These are phyloP conservation scores for Cryptoprocta ferox DNA, from an alignment of 2,797 vertebrate species.

Conservation along the genomic window DNA sequence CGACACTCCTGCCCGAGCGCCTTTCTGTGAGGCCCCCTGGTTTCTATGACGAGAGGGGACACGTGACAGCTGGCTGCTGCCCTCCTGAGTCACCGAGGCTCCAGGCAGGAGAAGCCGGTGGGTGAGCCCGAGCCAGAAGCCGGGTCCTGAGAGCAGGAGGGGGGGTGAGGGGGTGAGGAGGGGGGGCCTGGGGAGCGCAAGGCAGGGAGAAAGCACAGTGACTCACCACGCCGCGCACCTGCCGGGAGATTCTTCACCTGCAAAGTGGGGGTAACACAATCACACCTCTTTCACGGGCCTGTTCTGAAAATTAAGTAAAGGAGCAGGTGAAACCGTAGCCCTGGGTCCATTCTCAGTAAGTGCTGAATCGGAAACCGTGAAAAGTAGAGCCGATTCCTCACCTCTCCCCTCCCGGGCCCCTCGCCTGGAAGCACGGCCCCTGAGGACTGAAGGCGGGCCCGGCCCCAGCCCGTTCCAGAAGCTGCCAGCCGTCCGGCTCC, in stretches of 20 bases:
- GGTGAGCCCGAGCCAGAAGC: background rate
- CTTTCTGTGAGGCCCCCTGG: background rate
- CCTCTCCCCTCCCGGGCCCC: rapidly evolving
- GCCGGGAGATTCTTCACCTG: background rate
- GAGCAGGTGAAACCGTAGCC: background rate
- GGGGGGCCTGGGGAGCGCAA: no score
- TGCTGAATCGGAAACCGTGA: background rate
- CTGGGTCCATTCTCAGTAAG: background rate
- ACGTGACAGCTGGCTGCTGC: background rate
- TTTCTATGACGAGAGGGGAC: background rate
- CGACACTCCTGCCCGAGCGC: background rate
- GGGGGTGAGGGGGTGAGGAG: no score
- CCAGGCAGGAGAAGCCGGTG: background rate
- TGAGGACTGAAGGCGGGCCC: background rate
- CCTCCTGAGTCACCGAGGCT: background rate
- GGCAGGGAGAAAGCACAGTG: background rate
- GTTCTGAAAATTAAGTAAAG: background rate
- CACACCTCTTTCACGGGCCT: background rate
- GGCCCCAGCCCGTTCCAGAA: background rate
- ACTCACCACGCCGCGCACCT: background rate
- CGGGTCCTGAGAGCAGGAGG: background rate
- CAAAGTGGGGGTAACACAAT: background rate
- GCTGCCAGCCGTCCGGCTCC: rapidly evolving
- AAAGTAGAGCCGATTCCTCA: background rate
- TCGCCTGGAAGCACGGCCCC: background rate